These are phyloP conservation scores for Tretioscincus oriximinensis DNA, from an alignment of 2,113 vertebrate genomes.

Conservation along the genomic window DNA sequence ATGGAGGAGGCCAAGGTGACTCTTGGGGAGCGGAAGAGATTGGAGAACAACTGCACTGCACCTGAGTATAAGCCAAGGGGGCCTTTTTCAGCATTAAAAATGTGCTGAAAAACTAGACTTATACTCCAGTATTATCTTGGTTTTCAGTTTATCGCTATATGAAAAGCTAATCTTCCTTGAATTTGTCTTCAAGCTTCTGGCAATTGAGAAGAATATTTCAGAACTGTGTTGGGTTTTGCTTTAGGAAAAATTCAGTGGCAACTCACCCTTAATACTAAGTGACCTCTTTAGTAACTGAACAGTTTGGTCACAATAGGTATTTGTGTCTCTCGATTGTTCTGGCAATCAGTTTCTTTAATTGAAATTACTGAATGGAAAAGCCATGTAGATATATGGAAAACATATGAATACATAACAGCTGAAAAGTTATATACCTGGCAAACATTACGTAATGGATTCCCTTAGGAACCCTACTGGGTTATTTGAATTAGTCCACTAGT, in stretches of 20 bases:
- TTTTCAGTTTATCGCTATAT: slow-evolving; percentile 1
- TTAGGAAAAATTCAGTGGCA: background rate
- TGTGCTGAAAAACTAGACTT: too few species aligned
- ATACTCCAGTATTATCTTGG: background rate
- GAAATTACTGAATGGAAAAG: slow-evolving; percentile 41
- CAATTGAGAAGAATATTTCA: background rate
- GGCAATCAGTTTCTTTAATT: slow-evolving; percentile 47
- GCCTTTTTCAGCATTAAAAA: too few species aligned
- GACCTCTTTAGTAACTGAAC: slow-evolving; percentile 32
- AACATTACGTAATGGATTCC: slow-evolving; percentile 55
- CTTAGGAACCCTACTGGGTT: slow-evolving; percentile 57
- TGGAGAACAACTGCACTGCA: too few species aligned
- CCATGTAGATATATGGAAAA: slow-evolving; percentile 62
- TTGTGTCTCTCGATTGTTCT: slow-evolving; percentile 40
- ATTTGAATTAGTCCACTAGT: slow-evolving; percentile 61
- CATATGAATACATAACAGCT: slow-evolving; percentile 63
- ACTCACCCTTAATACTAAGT: slow-evolving; percentile 37
- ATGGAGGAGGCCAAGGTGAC: too few species aligned
- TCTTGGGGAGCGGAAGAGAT: too few species aligned
- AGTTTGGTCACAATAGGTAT: slow-evolving; percentile 48
- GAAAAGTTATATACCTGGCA: slow-evolving; percentile 62
- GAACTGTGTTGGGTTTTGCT: background rate
- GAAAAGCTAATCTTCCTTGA: background rate
- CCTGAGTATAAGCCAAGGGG: too few species aligned
- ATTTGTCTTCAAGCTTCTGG: background rate